Evolutionary conservation across 2,888 invertebrate genomes (phyloP).

Genomic region (Tortrix viridana): DNA sequence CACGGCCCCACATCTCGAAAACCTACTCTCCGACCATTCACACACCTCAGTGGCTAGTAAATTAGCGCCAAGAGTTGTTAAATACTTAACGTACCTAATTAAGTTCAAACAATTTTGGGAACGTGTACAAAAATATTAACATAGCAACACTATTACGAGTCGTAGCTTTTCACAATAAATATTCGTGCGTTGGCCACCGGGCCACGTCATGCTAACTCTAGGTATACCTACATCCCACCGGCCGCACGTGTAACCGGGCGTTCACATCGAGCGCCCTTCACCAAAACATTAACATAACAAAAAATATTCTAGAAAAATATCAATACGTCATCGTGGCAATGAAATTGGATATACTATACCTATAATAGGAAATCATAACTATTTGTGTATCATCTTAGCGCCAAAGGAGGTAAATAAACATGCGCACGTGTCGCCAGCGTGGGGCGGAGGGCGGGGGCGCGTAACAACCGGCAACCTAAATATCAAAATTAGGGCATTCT

Average conservation of each 20-base stretch:
- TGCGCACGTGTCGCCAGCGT: conserved; percentile 18
- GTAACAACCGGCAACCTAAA: conserved; percentile 38
- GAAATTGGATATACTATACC: background rate
- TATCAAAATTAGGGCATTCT: conserved; percentile 81
- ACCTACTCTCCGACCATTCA: background rate
- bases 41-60: background rate
- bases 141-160: conserved; percentile 21
- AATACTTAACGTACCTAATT: background rate
- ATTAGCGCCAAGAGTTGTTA: background rate
- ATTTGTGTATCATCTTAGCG: conserved; percentile 18
- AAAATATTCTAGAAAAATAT: conserved; percentile 11
- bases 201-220: conserved; percentile 27
- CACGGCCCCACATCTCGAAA: background rate
- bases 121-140: conserved; percentile 18
- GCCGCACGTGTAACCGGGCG: conserved; percentile 23
- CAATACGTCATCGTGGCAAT: conserved; percentile 8
- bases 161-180: conserved; percentile 14
- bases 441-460: conserved; percentile 15
- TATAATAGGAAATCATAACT: conserved; percentile 13
- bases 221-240: conserved; percentile 16
- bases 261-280: conserved; percentile 25
- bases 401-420: conserved; percentile 23
- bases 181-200: conserved; percentile 24
- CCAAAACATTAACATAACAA: conserved; percentile 15
- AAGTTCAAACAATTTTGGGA: too few species aligned